Conservation (phyloP, 2,797 vertebrate genomes). For the Capromys pilorides region DNA sequence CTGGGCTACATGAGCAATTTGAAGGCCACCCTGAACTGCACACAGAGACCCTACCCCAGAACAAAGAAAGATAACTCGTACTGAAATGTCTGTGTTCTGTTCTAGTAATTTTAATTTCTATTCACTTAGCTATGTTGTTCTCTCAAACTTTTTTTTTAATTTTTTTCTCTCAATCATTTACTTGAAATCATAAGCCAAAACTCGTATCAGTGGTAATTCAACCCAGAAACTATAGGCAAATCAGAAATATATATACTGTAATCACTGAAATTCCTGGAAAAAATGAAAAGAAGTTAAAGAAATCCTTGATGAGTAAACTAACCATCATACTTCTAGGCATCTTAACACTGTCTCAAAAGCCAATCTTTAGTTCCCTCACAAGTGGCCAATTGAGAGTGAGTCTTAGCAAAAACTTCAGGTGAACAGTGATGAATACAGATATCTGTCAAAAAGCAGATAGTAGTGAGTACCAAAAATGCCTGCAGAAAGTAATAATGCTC, state of each 20-base stretch:
- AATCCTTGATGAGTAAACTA: background rate
- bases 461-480: background rate
- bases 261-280: background rate
- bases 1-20: background rate
- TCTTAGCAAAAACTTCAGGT: background rate
- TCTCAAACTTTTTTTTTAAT: background rate
- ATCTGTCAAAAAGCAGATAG: background rate
- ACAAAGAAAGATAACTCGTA: background rate
- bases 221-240: background rate
- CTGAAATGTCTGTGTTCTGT: background rate
- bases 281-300: background rate
- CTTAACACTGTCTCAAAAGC: background rate
- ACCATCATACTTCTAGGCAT: background rate
- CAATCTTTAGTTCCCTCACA: background rate
- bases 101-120: background rate
- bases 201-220: background rate
- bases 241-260: background rate
- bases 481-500: background rate
- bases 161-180: background rate
- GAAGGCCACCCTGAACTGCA: background rate
- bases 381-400: background rate
- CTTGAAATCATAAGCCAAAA: constrained; percentile 27
- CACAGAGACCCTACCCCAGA: background rate
- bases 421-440: background rate
- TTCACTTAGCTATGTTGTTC: background rate